Evolutionary conservation across 2,888 invertebrate species (phyloP).

Genomic region (Frankliniella intonsa): DNA sequence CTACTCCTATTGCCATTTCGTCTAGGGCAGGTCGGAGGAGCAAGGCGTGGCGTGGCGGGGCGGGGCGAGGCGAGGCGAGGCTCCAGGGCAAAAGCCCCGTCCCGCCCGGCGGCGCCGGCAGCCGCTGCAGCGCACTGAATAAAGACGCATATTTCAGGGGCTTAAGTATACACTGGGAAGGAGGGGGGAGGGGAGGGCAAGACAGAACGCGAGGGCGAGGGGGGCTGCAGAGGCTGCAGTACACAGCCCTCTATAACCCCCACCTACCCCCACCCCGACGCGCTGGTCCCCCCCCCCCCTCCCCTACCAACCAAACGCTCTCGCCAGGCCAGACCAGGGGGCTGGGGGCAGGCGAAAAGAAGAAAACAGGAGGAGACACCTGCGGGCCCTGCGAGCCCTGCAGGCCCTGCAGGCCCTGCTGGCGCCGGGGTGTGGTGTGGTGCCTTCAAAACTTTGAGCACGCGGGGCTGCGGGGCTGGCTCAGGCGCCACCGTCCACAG

Average conservation of each 20-base stretch:
- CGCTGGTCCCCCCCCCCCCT: background rate
- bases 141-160: slow-evolving; percentile 13
- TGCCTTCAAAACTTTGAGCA: too few species aligned
- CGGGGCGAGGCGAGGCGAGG: background rate
- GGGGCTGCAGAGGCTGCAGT: too few species aligned
- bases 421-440: too few species aligned
- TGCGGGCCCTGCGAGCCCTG: too few species aligned
- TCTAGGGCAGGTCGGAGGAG: background rate
- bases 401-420: too few species aligned
- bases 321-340: background rate
- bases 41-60: background rate
- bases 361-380: too few species aligned
- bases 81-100: background rate
- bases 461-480: too few species aligned
- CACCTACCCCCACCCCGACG: background rate
- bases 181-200: background rate
- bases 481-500: too few species aligned
- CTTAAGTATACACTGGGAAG: slow-evolving; percentile 13
- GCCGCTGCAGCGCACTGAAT: background rate
- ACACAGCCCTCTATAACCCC: background rate
- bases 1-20: too few species aligned
- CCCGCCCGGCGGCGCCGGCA: background rate
- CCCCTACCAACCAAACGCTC: background rate
- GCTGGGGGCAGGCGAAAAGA: too few species aligned
- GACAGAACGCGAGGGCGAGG: too few species aligned